Percentiles rank a stretch among this genome's conserved stretches.
Conservation (phyloP, 2,797 vertebrate genomes). For the Poliocrania exsul region DNA sequence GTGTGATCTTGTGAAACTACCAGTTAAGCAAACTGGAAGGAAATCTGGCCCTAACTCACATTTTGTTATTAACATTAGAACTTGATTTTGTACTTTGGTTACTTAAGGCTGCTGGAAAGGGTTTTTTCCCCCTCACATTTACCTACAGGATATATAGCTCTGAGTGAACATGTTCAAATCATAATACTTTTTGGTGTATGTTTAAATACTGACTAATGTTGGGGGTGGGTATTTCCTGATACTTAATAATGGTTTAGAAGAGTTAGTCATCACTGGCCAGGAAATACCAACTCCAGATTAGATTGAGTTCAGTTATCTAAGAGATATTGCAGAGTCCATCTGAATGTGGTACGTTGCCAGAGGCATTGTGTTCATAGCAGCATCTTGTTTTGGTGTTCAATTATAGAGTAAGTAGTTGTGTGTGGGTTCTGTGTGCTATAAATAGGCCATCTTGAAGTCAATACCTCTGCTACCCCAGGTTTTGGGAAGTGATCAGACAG, state of each 20-base stretch:
- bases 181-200: not conserved
- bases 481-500: not conserved
- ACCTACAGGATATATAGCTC: not conserved
- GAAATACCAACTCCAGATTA: constrained; percentile 50
- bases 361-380: not conserved
- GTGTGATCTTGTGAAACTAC: not conserved
- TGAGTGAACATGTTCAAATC: not conserved
- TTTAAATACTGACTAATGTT: constrained; percentile 8
- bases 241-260: constrained; percentile 4
- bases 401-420: not conserved
- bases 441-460: not conserved
- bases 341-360: not conserved
- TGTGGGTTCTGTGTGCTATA: not conserved
- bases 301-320: constrained; percentile 1
- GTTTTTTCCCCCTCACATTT: not conserved
- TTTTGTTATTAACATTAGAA: not conserved
- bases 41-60: not conserved
- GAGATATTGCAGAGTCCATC: constrained; percentile 9
- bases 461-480: not conserved
- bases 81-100: not conserved
- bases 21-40: not conserved
- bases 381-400: constrained; percentile 24
- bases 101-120: not conserved
- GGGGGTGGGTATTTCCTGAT: constrained; percentile 53
- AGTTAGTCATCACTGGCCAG: constrained; percentile 42